Conservation (phyloP, 2,888 invertebrate species). For the Ernsta delagoae region DNA sequence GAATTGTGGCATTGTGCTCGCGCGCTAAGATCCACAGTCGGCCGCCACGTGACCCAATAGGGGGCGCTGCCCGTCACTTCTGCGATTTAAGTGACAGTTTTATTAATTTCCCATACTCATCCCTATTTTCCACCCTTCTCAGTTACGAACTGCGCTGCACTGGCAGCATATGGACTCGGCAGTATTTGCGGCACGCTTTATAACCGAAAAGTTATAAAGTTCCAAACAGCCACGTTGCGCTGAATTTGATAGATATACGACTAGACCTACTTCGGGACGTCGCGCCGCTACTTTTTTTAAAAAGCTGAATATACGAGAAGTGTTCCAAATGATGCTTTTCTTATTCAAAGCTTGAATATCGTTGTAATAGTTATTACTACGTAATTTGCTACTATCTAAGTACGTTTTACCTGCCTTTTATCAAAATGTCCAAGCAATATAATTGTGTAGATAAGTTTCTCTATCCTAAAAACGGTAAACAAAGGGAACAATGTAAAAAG, state of each 20-base stretch:
- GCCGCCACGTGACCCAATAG: slow-evolving; percentile 53
- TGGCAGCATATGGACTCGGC: slow-evolving; percentile 72
- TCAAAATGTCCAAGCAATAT: too few relatives aligned
- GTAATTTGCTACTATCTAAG: background rate
- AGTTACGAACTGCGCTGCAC: slow-evolving; percentile 72
- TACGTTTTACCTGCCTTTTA: background rate
- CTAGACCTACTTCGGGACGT: background rate
- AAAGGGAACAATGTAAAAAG: background rate
- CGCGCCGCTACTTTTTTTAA: too few relatives aligned
- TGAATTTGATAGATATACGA: slow-evolving; percentile 17
- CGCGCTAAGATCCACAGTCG: slow-evolving; percentile 59
- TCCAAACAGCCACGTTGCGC: slow-evolving; percentile 38
- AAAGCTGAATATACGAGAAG: too few relatives aligned
- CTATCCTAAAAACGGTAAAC: too few relatives aligned
- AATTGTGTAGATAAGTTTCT: too few relatives aligned
- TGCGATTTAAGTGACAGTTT: slow-evolving; percentile 89
- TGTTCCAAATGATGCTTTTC: background rate
- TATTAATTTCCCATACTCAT: slow-evolving; percentile 88
- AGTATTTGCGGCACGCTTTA: slow-evolving; percentile 54
- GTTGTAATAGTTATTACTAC: too few relatives aligned
- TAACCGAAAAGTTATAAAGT: slow-evolving; percentile 51
- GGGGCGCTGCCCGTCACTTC: slow-evolving; percentile 74
- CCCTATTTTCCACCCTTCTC: slow-evolving; percentile 76
- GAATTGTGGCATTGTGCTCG: slow-evolving; percentile 52
- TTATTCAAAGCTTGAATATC: background rate